phyloP scores from a whole-genome alignment of 1,140 invertebrate species.

The Caenorhabditis elegans region WBcel235 BX284604.4:7802501-7803000 shows the following conservation, averaged over 20 bases:
- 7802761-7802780: background rate
- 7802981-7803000: background rate
- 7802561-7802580: slow-evolving; percentile 1
- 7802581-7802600: slow-evolving; percentile 1
- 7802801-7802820: slow-evolving; percentile 36
- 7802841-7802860: background rate
- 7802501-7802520: background rate
- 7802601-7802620: slow-evolving; percentile 26
- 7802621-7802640: slow-evolving; percentile 37
- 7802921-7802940: background rate
- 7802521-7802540: background rate
- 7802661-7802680: too few relatives aligned
- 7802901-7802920: background rate
- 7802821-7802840: background rate
- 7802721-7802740: slow-evolving; percentile 22
- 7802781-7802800: background rate
- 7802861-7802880: slow-evolving; percentile 1
- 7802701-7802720: background rate
- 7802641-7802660: background rate
- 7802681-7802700: background rate
- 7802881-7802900: background rate
- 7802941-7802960: background rate
- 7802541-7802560: slow-evolving; percentile 14
- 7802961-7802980: background rate
- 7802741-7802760: slow-evolving; percentile 4